A percentile compares a stretch with the other conserved stretches of the same genome.
These are phyloP conservation scores for Cancer borealis DNA, from an alignment of 2,888 invertebrate species.

Conservation along the genomic window DNA sequence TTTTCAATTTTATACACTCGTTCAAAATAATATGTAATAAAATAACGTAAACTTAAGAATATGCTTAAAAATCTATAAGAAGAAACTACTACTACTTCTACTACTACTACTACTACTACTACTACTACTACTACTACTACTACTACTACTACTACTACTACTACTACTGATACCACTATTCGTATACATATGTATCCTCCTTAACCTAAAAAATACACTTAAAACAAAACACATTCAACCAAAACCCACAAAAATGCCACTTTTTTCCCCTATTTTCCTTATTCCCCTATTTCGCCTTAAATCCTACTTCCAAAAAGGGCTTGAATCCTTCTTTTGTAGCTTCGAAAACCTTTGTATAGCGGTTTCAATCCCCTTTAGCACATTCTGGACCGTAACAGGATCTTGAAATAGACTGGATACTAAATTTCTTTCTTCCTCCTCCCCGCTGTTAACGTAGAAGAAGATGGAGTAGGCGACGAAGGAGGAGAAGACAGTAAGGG, in stretches of 20 bases:
- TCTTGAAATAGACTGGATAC: neutral
- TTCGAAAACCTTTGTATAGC: neutral
- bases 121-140: neutral
- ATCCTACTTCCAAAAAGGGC: neutral
- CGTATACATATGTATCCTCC: neutral
- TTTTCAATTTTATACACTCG: neutral
- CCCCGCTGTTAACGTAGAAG: constrained; percentile 29
- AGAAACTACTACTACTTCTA: too few relatives aligned
- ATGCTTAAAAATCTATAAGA: too few relatives aligned
- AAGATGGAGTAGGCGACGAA: constrained; percentile 52
- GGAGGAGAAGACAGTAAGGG: constrained; percentile 24
- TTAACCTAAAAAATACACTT: neutral
- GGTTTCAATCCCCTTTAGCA: neutral
- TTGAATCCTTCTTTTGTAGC: neutral
- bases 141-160: neutral
- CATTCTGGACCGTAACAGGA: neutral
- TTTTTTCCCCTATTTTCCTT: neutral
- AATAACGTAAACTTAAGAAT: too few relatives aligned
- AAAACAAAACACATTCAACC: neutral
- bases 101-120: too few relatives aligned
- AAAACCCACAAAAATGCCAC: neutral
- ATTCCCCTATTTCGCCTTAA: neutral
- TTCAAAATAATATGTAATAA: neutral
- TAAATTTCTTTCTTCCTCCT: neutral
- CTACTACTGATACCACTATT: neutral